Conservation (phyloP, 2,888 invertebrate genomes). For the Pollenia labialis region DNA sequence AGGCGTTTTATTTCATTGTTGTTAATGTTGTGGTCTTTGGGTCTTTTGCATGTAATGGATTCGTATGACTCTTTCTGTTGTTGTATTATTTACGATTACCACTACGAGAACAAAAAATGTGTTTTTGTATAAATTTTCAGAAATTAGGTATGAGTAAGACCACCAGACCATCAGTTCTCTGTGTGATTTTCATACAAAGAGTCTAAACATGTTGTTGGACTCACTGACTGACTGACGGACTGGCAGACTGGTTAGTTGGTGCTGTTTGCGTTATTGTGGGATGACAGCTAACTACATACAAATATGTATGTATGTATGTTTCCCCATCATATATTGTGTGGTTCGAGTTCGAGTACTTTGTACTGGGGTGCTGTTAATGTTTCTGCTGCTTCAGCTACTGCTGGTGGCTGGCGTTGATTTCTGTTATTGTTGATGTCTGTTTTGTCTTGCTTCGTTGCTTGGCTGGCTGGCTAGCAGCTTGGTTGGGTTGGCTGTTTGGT, state of each 20-base stretch:
- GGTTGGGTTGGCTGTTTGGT: slow-evolving; percentile 60
- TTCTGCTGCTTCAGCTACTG: slow-evolving; percentile 61
- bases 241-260: neutral
- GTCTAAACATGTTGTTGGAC: slow-evolving; percentile 35
- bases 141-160: slow-evolving; percentile 56
- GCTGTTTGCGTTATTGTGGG: neutral
- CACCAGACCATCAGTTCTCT: slow-evolving; percentile 62
- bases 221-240: slow-evolving; percentile 24
- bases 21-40: slow-evolving; percentile 64
- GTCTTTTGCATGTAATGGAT: slow-evolving; percentile 72
- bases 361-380: slow-evolving; percentile 70
- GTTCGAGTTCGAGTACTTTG: slow-evolving; percentile 59
- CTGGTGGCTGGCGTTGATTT: slow-evolving; percentile 46
- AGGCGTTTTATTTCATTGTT: slow-evolving; percentile 64
- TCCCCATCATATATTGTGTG: slow-evolving; percentile 47
- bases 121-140: slow-evolving; percentile 41
- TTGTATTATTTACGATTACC: slow-evolving; percentile 46
- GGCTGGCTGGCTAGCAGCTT: slow-evolving; percentile 29
- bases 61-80: slow-evolving; percentile 57
- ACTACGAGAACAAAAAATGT: neutral
- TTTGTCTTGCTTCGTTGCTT: slow-evolving; percentile 64
- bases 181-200: slow-evolving; percentile 50
- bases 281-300: neutral
- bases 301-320: slow-evolving; percentile 34
- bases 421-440: slow-evolving; percentile 59